Evolutionary conservation across 2,888 invertebrate species (phyloP).

Genomic region (Neoaliturus tenellus): DNA sequence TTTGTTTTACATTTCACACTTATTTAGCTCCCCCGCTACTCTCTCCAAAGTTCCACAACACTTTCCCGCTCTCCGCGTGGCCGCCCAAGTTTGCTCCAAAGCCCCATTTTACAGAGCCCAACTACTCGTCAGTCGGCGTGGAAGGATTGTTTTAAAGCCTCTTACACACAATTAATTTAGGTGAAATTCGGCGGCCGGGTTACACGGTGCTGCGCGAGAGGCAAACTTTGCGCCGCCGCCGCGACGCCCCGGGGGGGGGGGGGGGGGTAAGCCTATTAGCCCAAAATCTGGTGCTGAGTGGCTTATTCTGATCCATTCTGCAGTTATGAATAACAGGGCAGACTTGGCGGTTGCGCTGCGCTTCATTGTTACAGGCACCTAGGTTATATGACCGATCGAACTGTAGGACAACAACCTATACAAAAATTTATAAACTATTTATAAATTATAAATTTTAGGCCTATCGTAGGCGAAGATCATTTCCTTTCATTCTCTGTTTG

Average conservation of each 20-base stretch:
- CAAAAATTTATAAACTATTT: no score
- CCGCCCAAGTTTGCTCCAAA: no score
- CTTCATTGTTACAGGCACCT: no score
- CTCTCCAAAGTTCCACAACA: no score
- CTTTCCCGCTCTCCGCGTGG: no score
- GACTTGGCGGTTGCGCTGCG: neutral
- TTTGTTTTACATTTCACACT: no score
- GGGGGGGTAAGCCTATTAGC: slow-evolving; percentile 42
- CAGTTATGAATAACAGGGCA: slow-evolving; percentile 44
- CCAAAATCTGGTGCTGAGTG: slow-evolving; percentile 10
- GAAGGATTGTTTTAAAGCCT: slow-evolving; percentile 29
- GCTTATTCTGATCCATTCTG: slow-evolving; percentile 42
- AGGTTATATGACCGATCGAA: no score
- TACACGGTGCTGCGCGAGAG: neutral
- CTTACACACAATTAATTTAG: slow-evolving; percentile 49
- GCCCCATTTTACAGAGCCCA: neutral
- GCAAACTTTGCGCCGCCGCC: neutral
- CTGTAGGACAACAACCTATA: no score
- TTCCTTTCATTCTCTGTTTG: no score
- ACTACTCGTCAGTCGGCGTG: slow-evolving; percentile 1
- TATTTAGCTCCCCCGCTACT: no score
- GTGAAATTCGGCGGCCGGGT: slow-evolving; percentile 34
- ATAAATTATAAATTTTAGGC: no score
- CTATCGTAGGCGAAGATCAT: no score
- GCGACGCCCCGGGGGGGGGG: neutral